Conservation (phyloP, 2,888 invertebrate species). For the Microchrysa polita region DNA sequence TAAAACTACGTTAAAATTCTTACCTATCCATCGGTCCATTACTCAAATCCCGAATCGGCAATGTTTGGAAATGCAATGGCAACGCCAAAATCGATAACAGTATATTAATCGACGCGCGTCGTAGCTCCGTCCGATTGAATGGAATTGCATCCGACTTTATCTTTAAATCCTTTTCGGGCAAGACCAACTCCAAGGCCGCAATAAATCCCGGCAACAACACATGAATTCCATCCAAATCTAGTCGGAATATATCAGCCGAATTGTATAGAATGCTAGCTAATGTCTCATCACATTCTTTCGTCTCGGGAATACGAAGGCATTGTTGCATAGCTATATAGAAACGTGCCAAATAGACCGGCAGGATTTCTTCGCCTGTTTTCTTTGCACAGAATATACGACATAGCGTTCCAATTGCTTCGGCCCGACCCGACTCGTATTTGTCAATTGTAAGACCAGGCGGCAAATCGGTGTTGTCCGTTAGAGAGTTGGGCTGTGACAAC, state of each 20-base stretch:
- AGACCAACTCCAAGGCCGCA: conserved; percentile 87
- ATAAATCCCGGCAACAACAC: conserved; percentile 91
- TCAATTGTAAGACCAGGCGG: conserved; percentile 77
- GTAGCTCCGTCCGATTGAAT: conserved; percentile 77
- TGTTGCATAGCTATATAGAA: conserved; percentile 93
- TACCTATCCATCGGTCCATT: conserved; percentile 67
- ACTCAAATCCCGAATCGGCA: conserved; percentile 76
- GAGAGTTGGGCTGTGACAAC: conserved; percentile 72
- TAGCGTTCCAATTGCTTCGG: conserved; percentile 93
- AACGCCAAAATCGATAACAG: conserved; percentile 90
- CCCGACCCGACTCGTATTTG: conserved; percentile 85
- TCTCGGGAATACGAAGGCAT: conserved; percentile 77
- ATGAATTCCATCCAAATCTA: conserved; percentile 93
- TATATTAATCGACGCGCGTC: conserved; percentile 91
- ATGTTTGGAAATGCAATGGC: conserved; percentile 89
- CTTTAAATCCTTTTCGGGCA: conserved; percentile 86
- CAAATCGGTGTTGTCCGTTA: conserved; percentile 74
- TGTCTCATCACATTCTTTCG: conserved; percentile 78
- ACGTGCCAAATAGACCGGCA: conserved; percentile 91
- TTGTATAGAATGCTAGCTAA: conserved; percentile 88
- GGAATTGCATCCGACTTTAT: conserved; percentile 73
- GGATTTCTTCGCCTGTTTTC: conserved; percentile 91
- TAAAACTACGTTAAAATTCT: conserved; percentile 28
- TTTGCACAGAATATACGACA: conserved; percentile 97
- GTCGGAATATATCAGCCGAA: conserved; percentile 85